A percentile compares a stretch with the other conserved stretches of the same genome.
Evolutionary conservation across 2,888 invertebrate genomes (phyloP).

Genomic region (Drosophila buzzatii): DNA sequence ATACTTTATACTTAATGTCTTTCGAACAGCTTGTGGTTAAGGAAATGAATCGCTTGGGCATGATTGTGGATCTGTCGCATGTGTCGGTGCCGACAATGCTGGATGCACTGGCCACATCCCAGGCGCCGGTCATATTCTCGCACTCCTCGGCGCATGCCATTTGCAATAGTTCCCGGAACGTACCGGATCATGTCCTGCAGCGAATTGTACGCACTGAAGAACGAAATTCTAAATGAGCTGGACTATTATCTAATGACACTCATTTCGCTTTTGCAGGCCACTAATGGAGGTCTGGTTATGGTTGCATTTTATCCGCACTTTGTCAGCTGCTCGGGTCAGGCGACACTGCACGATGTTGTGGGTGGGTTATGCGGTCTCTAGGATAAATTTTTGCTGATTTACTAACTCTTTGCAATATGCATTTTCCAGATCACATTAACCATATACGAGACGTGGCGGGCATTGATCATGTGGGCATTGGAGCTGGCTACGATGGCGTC

Average conservation of each 20-base stretch:
- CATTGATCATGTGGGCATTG: slow-evolving; percentile 94
- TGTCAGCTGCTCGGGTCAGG: slow-evolving; percentile 87
- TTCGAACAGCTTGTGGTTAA: slow-evolving; percentile 89
- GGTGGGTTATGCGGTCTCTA: slow-evolving; percentile 85
- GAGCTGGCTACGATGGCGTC: slow-evolving; percentile 95
- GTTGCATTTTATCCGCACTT: slow-evolving; percentile 88
- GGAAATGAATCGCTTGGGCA: slow-evolving; percentile 95
- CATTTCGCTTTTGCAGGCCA: slow-evolving; percentile 85
- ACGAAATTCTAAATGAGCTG: slow-evolving; percentile 13
- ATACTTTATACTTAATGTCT: too few species aligned
- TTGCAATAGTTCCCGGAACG: slow-evolving; percentile 93
- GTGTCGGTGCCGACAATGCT: slow-evolving; percentile 93
- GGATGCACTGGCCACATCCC: slow-evolving; percentile 90
- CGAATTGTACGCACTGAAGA: slow-evolving; percentile 86
- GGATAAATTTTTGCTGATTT: background rate
- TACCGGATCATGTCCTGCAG: slow-evolving; percentile 91
- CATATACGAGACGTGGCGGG: slow-evolving; percentile 94
- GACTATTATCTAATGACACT: slow-evolving; percentile 41
- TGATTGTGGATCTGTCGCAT: slow-evolving; percentile 94
- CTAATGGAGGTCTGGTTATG: slow-evolving; percentile 89
- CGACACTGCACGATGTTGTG: slow-evolving; percentile 87
- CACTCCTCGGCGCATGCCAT: slow-evolving; percentile 93
- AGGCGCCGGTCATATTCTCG: slow-evolving; percentile 94
- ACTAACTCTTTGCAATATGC: background rate
- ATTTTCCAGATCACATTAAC: slow-evolving; percentile 92